phyloP scores from a whole-genome alignment of 2,797 vertebrate genomes.

The Scomberomorus guttatus region DNA sequence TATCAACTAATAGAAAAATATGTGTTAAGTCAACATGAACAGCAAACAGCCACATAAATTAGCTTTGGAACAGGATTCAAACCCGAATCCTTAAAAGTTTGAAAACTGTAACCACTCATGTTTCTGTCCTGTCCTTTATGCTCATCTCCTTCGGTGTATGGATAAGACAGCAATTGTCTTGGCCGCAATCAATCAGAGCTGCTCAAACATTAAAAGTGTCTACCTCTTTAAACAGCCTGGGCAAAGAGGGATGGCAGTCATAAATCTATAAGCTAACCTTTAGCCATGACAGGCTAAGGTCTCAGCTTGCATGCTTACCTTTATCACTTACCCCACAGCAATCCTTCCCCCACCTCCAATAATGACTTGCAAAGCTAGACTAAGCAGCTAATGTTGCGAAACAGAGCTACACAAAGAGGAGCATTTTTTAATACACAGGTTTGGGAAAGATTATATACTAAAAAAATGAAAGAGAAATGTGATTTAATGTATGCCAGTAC shows the following conservation, averaged over 20 bases:
- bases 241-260: constrained; percentile 44
- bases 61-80: background rate
- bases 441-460: constrained; percentile 1
- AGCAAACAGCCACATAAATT: background rate
- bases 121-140: background rate
- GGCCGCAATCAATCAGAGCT: constrained; percentile 61
- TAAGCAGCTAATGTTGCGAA: constrained; percentile 53
- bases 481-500: constrained; percentile 24
- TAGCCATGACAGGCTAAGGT: constrained; percentile 72
- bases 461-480: constrained; percentile 29
- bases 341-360: constrained; percentile 42
- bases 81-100: constrained; percentile 11
- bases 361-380: constrained; percentile 65
- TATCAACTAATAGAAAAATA: background rate
- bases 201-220: constrained; percentile 67
- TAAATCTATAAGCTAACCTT: constrained; percentile 78
- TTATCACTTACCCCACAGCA: constrained; percentile 67
- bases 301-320: constrained; percentile 62
- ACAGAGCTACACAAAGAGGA: constrained; percentile 23
- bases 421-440: constrained; percentile 25
- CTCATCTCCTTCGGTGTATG: background rate
- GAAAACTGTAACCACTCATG: background rate
- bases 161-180: constrained; percentile 35
- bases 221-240: constrained; percentile 59
- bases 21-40: background rate